Evolutionary conservation across 2,113 vertebrate species (phyloP), one percentile per base, ranked within the genome.

Genomic region (Gymnogyps californianus): DNA sequence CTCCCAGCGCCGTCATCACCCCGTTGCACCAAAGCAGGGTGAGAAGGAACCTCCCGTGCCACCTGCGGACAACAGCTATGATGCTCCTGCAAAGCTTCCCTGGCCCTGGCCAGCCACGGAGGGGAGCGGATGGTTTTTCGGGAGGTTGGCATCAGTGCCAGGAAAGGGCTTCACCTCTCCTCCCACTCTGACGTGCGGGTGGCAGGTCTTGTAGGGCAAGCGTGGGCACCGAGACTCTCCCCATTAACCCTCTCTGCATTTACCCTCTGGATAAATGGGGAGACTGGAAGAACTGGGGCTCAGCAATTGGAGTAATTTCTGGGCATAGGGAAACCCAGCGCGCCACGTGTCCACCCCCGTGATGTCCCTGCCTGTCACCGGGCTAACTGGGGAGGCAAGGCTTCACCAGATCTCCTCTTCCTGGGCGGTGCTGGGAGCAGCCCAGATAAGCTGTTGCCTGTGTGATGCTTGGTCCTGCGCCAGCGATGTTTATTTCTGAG

Each of bases 261-360:
- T 62, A 70, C 55, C 46, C 49, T 92, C 71, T 0, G 2, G 83
- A 7, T 28, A 40, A 89, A 85, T 7, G n/a, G 6, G 38, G 28
- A 82, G 69, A 58, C 47, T 87, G 78, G 74, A 93, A 82, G 42
- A 95, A 61, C 46, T 2, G 10, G 88, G 11, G 46, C 47, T 59
- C 38, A 20, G 69, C 31, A 79, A 10, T 0, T 47, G 61, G 29
- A 69, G 29, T 59, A 4, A 79, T 65, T 84, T 34, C 57, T 84
- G 22, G 89, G 70, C 7, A 3, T 2, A 62, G 42, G 66, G 69
- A 58, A 67, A 75, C 47, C 21, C 49, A 52, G 24, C 36, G 26
- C 0, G 0, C 17, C 84, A 38, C 3, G 0, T 0, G 9, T 49
- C 70, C 70, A 6, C 5, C 8, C 34, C 31, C 0, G 0, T 71